Conservation (phyloP, 30 jellyfish, hydroid and myxozoan species). For the Rhopilema esculentum region DNA sequence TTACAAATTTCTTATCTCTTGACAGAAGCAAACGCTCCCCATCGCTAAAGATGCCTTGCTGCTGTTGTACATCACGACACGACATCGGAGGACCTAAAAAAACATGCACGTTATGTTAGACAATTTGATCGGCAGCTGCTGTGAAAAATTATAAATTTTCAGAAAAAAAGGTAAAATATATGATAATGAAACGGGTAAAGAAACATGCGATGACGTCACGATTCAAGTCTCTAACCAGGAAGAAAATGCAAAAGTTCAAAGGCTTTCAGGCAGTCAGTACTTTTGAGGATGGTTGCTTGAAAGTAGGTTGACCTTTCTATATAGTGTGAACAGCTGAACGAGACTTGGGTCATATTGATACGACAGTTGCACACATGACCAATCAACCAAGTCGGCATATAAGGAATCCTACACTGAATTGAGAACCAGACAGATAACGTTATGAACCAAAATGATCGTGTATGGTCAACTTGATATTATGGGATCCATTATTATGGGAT, state of each 20-base stretch:
- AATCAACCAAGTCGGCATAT: background rate
- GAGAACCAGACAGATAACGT: background rate
- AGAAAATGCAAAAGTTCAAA: background rate
- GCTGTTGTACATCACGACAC: conserved; percentile 84
- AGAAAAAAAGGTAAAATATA: no score
- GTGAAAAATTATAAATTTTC: no score
- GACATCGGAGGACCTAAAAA: conserved; percentile 89
- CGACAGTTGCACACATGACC: background rate
- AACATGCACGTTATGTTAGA: background rate
- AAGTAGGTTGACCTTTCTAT: background rate
- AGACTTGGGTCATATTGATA: background rate
- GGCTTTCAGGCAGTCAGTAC: background rate
- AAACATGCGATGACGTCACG: background rate
- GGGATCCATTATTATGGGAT: background rate
- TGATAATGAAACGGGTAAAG: no score
- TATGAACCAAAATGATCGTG: background rate
- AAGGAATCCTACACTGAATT: background rate
- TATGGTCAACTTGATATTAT: no score
- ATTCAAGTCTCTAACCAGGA: background rate
- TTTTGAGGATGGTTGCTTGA: background rate
- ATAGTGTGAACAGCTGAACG: background rate
- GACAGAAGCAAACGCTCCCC: conserved; percentile 87
- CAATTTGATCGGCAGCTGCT: no score
- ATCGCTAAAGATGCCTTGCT: conserved; percentile 64
- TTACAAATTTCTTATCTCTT: conserved; percentile 38